Base-by-base conservation (phyloP, 2,113 vertebrate species). In the Zosterops japonicus region DNA sequence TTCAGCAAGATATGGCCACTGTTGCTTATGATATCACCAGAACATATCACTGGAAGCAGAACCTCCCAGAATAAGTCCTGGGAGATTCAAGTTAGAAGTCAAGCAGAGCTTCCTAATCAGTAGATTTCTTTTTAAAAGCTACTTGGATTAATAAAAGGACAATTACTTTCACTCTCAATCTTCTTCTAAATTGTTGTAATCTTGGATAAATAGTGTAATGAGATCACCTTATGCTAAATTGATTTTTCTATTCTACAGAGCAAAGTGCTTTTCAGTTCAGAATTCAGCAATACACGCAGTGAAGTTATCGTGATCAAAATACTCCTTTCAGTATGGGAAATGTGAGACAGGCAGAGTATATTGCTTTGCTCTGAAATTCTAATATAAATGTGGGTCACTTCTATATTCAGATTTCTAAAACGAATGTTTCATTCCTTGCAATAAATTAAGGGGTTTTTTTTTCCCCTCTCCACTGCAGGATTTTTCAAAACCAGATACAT, bases 161-260 rank as follows among this genome's bases (percentile, higher is more conserved):
- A 91, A 97, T 94, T 96, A 97, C 53, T 75, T 87, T 93, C 86
- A 93, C 33, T 91, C 68, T 93, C 78, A 84, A 75, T 82, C 83
- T 93, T 80, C 61, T 85, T 89, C 53, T 93, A 89, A 92, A 96
- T 88, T 90, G 83, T 91, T 90, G 63, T 89, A 95, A 95, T 89
- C 83, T 94, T 81, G 24, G 88, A 90, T 94, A 97, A 95, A 96
- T 94, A 93, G 31, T 74, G 90, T 91, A 96, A 96, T 91, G 63
- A 92, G 91, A 94, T 95, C 95, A 94, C 77, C 90, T 95, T 93
- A 77, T 82, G 60, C 64, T 96, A 95, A 94, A 97, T 92, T 95
- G 67, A 94, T 94, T 95, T 94, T 88, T 83, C 87, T 50, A 1
- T 94, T 90, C 63, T 83, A 63, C 63, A 77, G 74, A 88, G 61